Base-by-base conservation (phyloP, 2,888 invertebrate species). In the Epiperipatus broadwayi region DNA sequence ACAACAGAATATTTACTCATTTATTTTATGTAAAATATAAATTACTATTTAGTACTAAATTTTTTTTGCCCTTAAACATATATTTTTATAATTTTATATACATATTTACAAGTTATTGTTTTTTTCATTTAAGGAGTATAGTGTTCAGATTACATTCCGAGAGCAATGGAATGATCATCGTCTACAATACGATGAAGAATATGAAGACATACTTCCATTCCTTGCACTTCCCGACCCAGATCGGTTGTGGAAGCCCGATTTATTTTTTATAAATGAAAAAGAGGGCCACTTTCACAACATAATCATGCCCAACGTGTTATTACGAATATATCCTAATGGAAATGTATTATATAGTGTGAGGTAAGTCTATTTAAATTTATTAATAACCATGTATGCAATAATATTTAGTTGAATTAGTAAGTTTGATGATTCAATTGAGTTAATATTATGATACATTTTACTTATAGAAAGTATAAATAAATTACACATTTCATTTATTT, bases 181-280 rank as follows among this genome's bases (percentile, higher is more conserved):
- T 52, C 47, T 61, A 21, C 53, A 54, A 32, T 60, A 53, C 46
- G 52, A 54, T 43, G 52, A 54, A 37, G 41, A 44, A 33, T 34
- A 40, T 10, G 51, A 50, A 27, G 47, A 47, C 32, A 46, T 50
- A 12, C 44, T 42, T 70, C 51, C 71, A 62, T 87, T 87, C 67
- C 69, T 87, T 47, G 85, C 87, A 41, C 67, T 89, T 55, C 84
- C 89, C 39, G 89, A 91, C 63, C 81, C 87, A 39, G 81, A 80
- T 64, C 73, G 84, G 50, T 84, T 93, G 41, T 95, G 93, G 93
- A 89, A 91, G 78, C 93, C 93, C 22, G 93, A 95, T 67, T 68
- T 91, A 50, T 93, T 91, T 71, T 91, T 91, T 66, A 80, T 87
- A 41, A 93, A 93, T 57, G 93, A 93, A 66, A 93, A 93, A 61